Conservation (phyloP, 2,113 vertebrate species). For the Tychaedon coryphoeus region DNA sequence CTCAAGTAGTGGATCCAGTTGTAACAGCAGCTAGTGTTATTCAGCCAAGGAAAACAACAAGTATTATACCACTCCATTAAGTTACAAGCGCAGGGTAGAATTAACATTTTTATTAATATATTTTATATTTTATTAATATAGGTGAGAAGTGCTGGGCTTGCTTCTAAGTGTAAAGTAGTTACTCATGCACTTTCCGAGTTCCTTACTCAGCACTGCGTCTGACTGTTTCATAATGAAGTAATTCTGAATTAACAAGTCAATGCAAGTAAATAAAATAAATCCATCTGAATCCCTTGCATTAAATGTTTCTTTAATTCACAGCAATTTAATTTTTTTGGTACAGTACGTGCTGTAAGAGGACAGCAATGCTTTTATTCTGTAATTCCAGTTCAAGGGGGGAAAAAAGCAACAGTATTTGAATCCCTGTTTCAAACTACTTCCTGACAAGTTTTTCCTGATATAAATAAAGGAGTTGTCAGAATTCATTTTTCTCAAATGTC, state of each 20-base stretch:
- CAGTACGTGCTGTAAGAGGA: background rate
- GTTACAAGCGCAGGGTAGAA: background rate
- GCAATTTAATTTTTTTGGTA: background rate
- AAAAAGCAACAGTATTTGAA: background rate
- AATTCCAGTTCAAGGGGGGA: background rate
- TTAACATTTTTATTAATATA: background rate
- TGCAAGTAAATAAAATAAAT: background rate
- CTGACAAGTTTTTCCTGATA: background rate
- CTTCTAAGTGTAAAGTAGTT: background rate
- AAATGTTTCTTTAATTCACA: background rate
- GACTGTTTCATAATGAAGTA: background rate
- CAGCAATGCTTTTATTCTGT: background rate
- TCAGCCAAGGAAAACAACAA: background rate
- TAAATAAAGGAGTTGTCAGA: background rate
- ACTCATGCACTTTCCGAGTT: background rate
- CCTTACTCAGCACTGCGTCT: background rate
- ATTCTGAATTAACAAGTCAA: background rate
- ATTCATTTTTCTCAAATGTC: conserved; percentile 9
- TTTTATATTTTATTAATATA: background rate
- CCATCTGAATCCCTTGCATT: background rate
- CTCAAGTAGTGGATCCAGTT: background rate
- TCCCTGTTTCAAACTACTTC: background rate
- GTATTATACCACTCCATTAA: background rate
- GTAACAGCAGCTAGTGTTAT: background rate
- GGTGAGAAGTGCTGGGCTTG: background rate